Conservation (phyloP, 2,113 vertebrate genomes). For the Oreamnos americanus region DNA sequence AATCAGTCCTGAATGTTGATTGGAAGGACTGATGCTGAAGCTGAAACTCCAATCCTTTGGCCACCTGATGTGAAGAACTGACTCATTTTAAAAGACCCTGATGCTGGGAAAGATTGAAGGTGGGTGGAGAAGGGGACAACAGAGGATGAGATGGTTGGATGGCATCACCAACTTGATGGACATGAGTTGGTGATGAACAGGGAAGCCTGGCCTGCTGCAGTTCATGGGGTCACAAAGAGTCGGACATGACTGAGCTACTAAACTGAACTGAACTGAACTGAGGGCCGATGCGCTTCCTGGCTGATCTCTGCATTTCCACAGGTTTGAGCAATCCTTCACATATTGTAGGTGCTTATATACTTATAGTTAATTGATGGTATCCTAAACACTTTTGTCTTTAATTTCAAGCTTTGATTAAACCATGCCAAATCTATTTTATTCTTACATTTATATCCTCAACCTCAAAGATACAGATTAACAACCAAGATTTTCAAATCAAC, state of each 20-base stretch:
- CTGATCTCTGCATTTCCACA: neutral
- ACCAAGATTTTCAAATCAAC: neutral
- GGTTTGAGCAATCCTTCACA: neutral
- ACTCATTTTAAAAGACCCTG: neutral
- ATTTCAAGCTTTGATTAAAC: neutral
- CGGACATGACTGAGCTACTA: neutral
- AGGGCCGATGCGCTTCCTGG: neutral
- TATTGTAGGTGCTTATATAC: neutral
- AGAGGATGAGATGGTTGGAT: neutral
- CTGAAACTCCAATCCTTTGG: neutral
- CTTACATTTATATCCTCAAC: neutral
- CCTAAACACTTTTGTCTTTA: neutral
- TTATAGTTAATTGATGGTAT: neutral
- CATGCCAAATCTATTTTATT: neutral
- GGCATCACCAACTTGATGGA: neutral
- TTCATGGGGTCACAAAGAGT: neutral
- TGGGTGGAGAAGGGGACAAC: rapidly evolving
- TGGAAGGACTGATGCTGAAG: neutral
- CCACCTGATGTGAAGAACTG: neutral
- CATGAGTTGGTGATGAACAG: neutral
- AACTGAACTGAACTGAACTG: neutral
- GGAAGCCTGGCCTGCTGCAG: neutral
- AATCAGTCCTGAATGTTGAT: neutral
- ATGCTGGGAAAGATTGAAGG: neutral
- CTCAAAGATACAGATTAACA: neutral